Conservation (phyloP, 2,113 vertebrate species). For the Cebus imitator region DNA sequence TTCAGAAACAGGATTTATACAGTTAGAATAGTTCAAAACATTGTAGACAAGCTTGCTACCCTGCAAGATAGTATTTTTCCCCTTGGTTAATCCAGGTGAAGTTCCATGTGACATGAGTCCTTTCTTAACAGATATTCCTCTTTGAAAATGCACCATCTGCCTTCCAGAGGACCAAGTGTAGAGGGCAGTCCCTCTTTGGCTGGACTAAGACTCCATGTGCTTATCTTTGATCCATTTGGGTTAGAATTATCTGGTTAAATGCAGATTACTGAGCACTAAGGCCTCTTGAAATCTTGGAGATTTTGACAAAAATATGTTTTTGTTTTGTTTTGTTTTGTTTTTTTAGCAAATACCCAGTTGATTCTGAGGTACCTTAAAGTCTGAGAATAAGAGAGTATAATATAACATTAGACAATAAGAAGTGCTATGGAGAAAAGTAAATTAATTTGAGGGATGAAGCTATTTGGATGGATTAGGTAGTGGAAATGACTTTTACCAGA, state of each 20-base stretch:
- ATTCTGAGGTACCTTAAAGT: slow-evolving; percentile 9
- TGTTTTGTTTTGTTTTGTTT: background rate
- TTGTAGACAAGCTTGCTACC: background rate
- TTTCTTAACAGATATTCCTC: background rate
- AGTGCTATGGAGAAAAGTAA: background rate
- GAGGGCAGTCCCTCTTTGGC: background rate
- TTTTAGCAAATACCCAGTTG: background rate
- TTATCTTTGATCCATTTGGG: background rate
- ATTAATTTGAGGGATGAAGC: background rate
- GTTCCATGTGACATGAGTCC: background rate
- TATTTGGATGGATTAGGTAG: background rate
- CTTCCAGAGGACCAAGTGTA: background rate
- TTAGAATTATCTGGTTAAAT: slow-evolving; percentile 2
- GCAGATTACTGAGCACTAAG: background rate
- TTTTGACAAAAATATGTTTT: slow-evolving; percentile 8
- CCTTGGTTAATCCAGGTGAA: slow-evolving; percentile 11
- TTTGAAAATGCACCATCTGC: background rate
- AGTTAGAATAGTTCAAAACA: background rate
- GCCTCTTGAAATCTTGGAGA: background rate
- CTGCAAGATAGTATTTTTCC: background rate
- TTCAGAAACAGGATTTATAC: background rate
- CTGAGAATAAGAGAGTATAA: background rate
- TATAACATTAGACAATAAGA: background rate
- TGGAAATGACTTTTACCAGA: background rate
- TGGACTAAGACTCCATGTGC: background rate